These are phyloP conservation scores for Morelia viridis DNA, from an alignment of 2,797 vertebrate species.

Conservation along the genomic window DNA sequence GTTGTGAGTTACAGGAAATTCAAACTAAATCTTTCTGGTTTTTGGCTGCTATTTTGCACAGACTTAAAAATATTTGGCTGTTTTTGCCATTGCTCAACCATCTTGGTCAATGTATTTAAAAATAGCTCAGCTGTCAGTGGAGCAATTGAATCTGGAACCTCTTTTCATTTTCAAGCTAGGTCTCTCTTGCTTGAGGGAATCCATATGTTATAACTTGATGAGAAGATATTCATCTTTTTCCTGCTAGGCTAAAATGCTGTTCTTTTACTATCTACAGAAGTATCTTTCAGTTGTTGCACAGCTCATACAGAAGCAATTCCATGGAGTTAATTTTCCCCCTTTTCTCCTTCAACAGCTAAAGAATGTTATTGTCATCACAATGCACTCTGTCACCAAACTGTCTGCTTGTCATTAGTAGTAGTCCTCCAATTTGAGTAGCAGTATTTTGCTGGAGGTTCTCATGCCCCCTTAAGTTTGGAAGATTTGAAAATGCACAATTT, in stretches of 20 bases:
- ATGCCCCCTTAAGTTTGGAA: not conserved
- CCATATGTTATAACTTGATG: constrained; percentile 16
- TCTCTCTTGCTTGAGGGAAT: constrained; percentile 18
- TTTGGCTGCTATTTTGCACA: not conserved
- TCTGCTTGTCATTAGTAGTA: not conserved
- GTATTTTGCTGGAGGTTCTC: not conserved
- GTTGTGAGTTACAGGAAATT: not conserved
- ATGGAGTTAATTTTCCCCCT: constrained; percentile 10
- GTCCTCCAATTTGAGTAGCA: not conserved
- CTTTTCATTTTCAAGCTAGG: constrained; percentile 39
- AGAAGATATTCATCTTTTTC: not conserved
- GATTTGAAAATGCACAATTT: not conserved
- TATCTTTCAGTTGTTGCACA: constrained; percentile 16
- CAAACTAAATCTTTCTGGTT: not conserved
- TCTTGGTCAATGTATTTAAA: constrained; percentile 27
- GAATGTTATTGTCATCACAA: constrained; percentile 13
- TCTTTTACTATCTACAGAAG: not conserved
- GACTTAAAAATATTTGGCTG: constrained; percentile 25
- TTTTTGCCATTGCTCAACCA: constrained; percentile 11
- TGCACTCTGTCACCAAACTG: constrained; percentile 32
- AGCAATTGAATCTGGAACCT: constrained; percentile 28
- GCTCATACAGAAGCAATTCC: not conserved
- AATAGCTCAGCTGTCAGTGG: not conserved
- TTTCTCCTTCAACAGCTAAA: constrained; percentile 24
- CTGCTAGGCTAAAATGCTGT: not conserved